Evolutionary conservation across 2,888 invertebrate species (phyloP).

Genomic region (Allophyes oxyacanthae): DNA sequence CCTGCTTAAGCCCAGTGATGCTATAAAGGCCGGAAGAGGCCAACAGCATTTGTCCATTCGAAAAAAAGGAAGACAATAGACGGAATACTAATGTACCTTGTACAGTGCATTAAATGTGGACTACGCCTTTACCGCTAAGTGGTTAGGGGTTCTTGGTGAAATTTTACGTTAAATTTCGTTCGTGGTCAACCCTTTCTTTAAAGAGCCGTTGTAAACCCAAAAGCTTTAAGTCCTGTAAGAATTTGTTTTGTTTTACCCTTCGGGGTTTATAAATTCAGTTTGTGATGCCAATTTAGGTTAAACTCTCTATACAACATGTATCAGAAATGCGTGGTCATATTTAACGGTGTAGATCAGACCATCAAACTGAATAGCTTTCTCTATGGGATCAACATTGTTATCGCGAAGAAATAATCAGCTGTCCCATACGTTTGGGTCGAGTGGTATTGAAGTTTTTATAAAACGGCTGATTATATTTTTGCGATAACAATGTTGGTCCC

Average conservation of each 20-base stretch:
- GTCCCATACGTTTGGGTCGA: too few relatives aligned
- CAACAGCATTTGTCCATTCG: conserved; percentile 58
- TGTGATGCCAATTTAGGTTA: conserved; percentile 8
- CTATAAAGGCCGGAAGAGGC: conserved; percentile 58
- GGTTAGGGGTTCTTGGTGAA: conserved; percentile 43
- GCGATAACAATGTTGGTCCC: too few relatives aligned
- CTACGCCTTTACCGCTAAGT: conserved; percentile 52
- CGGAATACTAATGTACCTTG: conserved; percentile 59
- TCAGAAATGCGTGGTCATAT: too few relatives aligned
- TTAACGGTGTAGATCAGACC: too few relatives aligned
- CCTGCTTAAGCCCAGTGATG: conserved; percentile 59
- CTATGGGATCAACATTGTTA: too few relatives aligned
- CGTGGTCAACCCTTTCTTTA: conserved; percentile 40
- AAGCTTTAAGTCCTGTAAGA: conserved; percentile 22
- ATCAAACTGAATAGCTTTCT: too few relatives aligned
- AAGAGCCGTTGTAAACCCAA: conserved; percentile 25
- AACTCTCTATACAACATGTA: neutral
- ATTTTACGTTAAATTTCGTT: conserved; percentile 49
- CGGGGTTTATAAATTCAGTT: conserved; percentile 5
- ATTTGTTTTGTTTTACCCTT: conserved; percentile 31
- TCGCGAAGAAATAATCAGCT: too few relatives aligned
- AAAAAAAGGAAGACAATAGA: conserved; percentile 60
- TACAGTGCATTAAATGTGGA: conserved; percentile 53
- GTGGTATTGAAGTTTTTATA: too few relatives aligned
- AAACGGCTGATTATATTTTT: too few relatives aligned